These are phyloP conservation scores for Drosophila busckii DNA, from an alignment of 1,140 invertebrate genomes.

Conservation along the genomic window DNA sequence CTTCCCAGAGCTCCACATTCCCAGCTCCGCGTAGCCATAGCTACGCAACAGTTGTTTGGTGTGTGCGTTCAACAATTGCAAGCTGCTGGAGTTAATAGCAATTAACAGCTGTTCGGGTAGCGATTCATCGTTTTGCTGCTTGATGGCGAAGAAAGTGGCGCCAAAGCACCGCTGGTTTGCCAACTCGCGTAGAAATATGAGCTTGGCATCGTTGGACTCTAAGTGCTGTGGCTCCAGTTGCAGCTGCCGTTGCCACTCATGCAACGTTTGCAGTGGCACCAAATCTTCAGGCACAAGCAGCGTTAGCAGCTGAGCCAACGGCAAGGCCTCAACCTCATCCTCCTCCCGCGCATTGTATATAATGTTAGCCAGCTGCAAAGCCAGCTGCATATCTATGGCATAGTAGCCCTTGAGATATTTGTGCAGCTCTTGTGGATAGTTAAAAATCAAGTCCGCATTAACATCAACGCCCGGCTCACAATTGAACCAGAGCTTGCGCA, in stretches of 20 bases:
- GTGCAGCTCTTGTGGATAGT: constrained; percentile 96
- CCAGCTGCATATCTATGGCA: constrained; percentile 89
- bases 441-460: constrained; percentile 95
- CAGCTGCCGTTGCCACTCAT: constrained; percentile 92
- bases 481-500: constrained; percentile 98
- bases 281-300: constrained; percentile 91
- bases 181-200: constrained; percentile 90
- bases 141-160: constrained; percentile 97
- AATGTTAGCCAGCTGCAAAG: constrained; percentile 87
- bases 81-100: constrained; percentile 94
- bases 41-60: constrained; percentile 86
- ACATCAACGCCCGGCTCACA: constrained; percentile 90
- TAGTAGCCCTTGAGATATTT: constrained; percentile 95
- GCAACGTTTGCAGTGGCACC: constrained; percentile 84
- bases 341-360: constrained; percentile 84
- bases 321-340: constrained; percentile 83
- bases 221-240: constrained; percentile 80
- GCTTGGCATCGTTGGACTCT: constrained; percentile 84
- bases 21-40: constrained; percentile 91
- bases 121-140: constrained; percentile 90
- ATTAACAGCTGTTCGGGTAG: constrained; percentile 92
- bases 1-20: constrained; percentile 96
- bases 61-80: constrained; percentile 91
- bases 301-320: constrained; percentile 83
- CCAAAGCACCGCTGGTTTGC: constrained; percentile 93